Evolutionary conservation across 30 jellyfish, hydroid and myxozoan species (phyloP), one percentile per base, ranked within the genome.

Genomic region (Kudoa iwatai): DNA sequence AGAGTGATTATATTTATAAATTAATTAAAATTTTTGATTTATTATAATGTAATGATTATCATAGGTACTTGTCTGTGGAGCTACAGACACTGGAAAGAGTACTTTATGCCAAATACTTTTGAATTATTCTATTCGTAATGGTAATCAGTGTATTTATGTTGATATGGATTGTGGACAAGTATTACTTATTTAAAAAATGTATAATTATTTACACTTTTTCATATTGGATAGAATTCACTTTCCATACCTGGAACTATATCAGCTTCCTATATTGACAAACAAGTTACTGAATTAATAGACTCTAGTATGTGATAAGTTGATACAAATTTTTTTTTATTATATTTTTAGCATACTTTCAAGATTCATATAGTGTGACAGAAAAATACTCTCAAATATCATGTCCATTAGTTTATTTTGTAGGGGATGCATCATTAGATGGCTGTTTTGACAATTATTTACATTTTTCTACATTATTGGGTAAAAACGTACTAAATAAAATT

Each of bases 131-230:
- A 84, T 68, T 15, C 63, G 91, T 32, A 51, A 49, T 74, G 91
- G 91, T 46, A 34, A 83, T 20, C 24, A 74, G 16, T 83, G 86
- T 3, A 44, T 68, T 15, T 61, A 44, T 54, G 81, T 68, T 35
- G 91, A 68, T 41, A 47, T 68, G 21, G 91, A 68, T 54, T 65
- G 58, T 25, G 91, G 91, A 1, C 91, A 68, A 68, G 91, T 68
- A 43, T n/a, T 28, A 7, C 7, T 13, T 13, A 28, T 6, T 28
- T 13, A 6, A 6, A 28, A 6, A 6, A 9, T 6, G 36, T 6
- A n/a, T 28, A n/a, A 28, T 6, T 6, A 6, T 28, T 28, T 28
- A n/a, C 36, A 9, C 9, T 6, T n/a, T 28, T 9, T 9, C 9
- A 9, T 28, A 6, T 28, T 28, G 36, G 36, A n/a, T 28, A n/a